A percentile compares a stretch with the other conserved stretches of the same genome.
These are phyloP conservation scores for Oligia strigilis DNA, from an alignment of 2,888 invertebrate genomes.

Conservation along the genomic window DNA sequence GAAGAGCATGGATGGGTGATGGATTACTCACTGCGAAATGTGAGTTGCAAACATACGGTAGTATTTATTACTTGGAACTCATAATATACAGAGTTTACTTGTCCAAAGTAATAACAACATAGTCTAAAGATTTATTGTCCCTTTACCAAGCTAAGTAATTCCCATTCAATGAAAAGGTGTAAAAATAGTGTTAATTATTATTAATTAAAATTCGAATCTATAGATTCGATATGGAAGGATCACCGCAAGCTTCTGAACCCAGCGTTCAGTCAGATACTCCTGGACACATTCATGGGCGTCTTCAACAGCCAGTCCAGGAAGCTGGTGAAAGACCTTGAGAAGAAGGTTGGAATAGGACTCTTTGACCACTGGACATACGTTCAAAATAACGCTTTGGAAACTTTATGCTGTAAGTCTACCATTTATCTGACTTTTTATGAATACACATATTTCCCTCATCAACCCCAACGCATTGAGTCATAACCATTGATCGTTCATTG, in stretches of 20 bases:
- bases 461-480: neutral
- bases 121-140: neutral
- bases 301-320: constrained; percentile 78
- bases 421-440: neutral
- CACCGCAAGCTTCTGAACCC: constrained; percentile 77
- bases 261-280: constrained; percentile 76
- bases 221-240: constrained; percentile 62
- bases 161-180: neutral
- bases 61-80: neutral
- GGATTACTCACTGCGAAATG: constrained; percentile 82
- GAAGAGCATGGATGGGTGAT: constrained; percentile 84
- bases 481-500: neutral
- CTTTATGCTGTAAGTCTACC: constrained; percentile 80
- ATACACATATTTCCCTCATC: neutral
- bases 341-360: constrained; percentile 61
- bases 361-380: constrained; percentile 80
- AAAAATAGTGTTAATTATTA: neutral
- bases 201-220: neutral
- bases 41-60: constrained; percentile 59
- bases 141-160: neutral
- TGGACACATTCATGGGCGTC: constrained; percentile 76
- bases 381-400: constrained; percentile 78
- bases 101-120: neutral
- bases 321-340: constrained; percentile 68
- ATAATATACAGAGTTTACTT: neutral